phyloP scores from a whole-genome alignment of 2,797 vertebrate species.

The Hirundo rustica region DNA sequence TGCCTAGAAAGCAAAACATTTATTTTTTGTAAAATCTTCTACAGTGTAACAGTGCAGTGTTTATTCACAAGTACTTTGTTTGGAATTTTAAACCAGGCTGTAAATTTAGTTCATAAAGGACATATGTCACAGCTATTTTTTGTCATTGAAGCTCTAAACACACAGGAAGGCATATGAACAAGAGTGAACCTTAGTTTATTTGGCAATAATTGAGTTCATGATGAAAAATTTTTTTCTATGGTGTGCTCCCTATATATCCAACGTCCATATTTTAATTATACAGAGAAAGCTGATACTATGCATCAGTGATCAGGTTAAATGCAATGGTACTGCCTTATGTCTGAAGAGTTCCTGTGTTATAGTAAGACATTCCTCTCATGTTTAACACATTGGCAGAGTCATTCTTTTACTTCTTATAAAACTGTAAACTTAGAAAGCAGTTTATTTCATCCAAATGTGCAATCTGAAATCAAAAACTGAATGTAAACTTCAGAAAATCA shows the following conservation, averaged over 20 bases:
- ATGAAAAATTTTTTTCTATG: background rate
- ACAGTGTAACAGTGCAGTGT: background rate
- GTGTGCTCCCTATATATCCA: slow-evolving; percentile 17
- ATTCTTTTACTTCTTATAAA: slow-evolving; percentile 63
- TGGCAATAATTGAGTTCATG: background rate
- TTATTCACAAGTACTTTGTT: background rate
- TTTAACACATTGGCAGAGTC: slow-evolving; percentile 65
- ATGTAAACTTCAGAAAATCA: slow-evolving; percentile 85
- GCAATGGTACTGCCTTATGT: slow-evolving; percentile 68
- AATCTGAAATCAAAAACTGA: slow-evolving; percentile 82
- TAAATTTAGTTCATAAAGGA: background rate
- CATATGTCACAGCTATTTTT: background rate
- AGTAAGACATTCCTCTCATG: slow-evolving; percentile 79
- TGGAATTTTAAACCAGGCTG: slow-evolving; percentile 31
- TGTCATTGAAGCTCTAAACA: slow-evolving; percentile 9
- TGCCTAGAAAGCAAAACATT: slow-evolving; percentile 26
- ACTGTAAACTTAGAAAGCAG: slow-evolving; percentile 76
- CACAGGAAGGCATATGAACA: background rate
- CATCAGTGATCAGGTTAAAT: background rate
- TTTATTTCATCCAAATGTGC: slow-evolving; percentile 82
- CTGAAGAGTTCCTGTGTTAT: slow-evolving; percentile 68
- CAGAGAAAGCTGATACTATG: background rate
- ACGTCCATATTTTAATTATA: background rate
- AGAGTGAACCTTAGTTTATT: slow-evolving; percentile 9
- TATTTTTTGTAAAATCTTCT: background rate